phyloP scores from a whole-genome alignment of 2,888 invertebrate genomes.

The Druceiella hillmani region DNA sequence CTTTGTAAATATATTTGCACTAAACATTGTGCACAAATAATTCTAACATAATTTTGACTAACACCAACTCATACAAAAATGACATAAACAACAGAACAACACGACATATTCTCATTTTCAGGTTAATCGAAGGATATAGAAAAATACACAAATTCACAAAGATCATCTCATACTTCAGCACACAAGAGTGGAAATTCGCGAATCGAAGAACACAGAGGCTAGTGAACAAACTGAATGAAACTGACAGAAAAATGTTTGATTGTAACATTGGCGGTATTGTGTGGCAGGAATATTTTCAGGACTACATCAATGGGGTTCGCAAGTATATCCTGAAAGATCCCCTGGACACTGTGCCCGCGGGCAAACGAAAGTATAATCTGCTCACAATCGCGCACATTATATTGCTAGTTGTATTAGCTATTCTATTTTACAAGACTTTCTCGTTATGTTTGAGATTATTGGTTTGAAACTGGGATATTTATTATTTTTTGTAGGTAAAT shows the following conservation, averaged over 20 bases:
- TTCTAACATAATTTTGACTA: too few relatives aligned
- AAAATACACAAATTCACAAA: constrained; percentile 68
- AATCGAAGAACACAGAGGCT: constrained; percentile 54
- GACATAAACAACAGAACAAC: too few relatives aligned
- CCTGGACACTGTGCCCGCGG: constrained; percentile 57
- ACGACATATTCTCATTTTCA: too few relatives aligned
- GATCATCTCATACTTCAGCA: constrained; percentile 68
- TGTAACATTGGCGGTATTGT: constrained; percentile 60
- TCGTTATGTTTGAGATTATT: too few relatives aligned
- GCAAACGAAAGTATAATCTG: constrained; percentile 50
- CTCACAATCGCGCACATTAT: too few relatives aligned
- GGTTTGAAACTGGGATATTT: too few relatives aligned
- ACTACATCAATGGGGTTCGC: constrained; percentile 65
- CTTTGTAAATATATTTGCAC: too few relatives aligned
- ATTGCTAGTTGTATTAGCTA: too few relatives aligned
- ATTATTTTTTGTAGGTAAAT: too few relatives aligned
- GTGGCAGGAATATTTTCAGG: constrained; percentile 66
- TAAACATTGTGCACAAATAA: too few relatives aligned
- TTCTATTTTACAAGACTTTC: too few relatives aligned
- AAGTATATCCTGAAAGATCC: constrained; percentile 72
- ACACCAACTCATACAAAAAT: too few relatives aligned
- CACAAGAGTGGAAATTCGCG: constrained; percentile 65
- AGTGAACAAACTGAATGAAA: constrained; percentile 45
- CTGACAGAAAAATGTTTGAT: constrained; percentile 57
- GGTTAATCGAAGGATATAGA: constrained; percentile 66